Evolutionary conservation across 92 coral and sea anemone species (phyloP).

Genomic region (Hydrozoanthus gracilis): DNA sequence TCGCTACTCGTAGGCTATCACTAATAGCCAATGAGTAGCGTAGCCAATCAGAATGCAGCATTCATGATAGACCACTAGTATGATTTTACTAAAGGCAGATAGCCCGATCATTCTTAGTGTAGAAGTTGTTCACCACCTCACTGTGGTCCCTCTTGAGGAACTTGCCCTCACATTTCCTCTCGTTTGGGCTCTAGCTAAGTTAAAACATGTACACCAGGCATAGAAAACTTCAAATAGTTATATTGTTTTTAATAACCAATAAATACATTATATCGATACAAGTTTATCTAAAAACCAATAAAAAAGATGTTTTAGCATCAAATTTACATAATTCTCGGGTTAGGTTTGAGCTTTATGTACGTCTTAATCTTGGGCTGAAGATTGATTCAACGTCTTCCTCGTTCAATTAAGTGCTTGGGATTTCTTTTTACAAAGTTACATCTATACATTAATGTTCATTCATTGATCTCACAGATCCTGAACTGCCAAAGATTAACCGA

Average conservation of each 20-base stretch:
- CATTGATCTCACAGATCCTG: background rate
- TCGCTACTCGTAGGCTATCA: too few relatives aligned
- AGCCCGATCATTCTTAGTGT: too few relatives aligned
- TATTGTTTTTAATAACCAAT: constrained; percentile 2
- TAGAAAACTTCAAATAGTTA: background rate
- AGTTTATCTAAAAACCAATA: background rate
- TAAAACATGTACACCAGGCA: background rate
- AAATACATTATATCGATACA: background rate
- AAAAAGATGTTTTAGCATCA: background rate
- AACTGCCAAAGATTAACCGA: background rate
- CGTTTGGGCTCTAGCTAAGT: too few relatives aligned
- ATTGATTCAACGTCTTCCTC: background rate
- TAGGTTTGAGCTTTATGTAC: background rate
- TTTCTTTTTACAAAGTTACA: constrained; percentile 11
- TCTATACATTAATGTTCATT: constrained; percentile 4
- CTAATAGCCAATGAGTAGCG: too few relatives aligned
- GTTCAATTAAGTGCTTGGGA: background rate
- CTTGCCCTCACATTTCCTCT: too few relatives aligned
- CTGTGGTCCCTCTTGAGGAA: too few relatives aligned
- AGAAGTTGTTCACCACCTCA: too few relatives aligned
- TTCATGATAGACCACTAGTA: too few relatives aligned
- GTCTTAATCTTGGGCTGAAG: background rate
- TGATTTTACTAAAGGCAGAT: too few relatives aligned
- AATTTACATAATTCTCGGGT: background rate
- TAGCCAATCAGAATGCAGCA: too few relatives aligned